Evolutionary conservation across 2,797 vertebrate genomes (phyloP), one percentile per base, ranked within the genome.

Genomic region (Rhynchonycteris naso): DNA sequence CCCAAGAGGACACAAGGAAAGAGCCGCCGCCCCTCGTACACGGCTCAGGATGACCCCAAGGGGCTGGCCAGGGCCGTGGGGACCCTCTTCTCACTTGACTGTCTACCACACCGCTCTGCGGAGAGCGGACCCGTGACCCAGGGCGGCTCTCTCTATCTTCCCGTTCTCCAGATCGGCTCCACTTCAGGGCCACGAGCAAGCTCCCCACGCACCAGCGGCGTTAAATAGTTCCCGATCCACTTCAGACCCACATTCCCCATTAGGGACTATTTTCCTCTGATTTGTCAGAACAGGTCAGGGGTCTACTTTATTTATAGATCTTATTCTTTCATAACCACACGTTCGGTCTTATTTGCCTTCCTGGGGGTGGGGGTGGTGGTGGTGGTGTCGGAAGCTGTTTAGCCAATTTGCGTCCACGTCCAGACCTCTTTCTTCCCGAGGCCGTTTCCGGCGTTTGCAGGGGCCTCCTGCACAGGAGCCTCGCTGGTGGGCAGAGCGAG

Each of bases 211-310:
- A n/a, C 72, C 50, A 47, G 72, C 28, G 82, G 92, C 33, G 35
- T 9, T 52, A 89, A 97, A 88, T 33, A 81, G 83, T 69, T 93
- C 87, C 91, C 90, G 96, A 66, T 33, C 72, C 12, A 88, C 24
- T 65, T 5, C 58, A 43, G 69, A 84, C 78, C 61, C 38, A 74
- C 87, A 75, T 61, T 43, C 87, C 78, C 94, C 80, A 65, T 75
- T 50, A 68, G 75, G 33, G 15, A 9, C 86, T 7, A 35, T 35
- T 88, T 91, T 72, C 89, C 65, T 81, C 90, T 78, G 63, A 0
- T 63, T 63, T 94, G 94, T 96, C 95, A 90, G 88, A 93, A 81
- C 58, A 89, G 69, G 80, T 43, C 74, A 63, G 26, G 14, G 91
- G 75, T 82, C 86, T 85, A 7, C 92, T 88, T 94, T 96, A 61